Conservation (phyloP, 2,113 vertebrate species). For the Strix uralensis region DNA sequence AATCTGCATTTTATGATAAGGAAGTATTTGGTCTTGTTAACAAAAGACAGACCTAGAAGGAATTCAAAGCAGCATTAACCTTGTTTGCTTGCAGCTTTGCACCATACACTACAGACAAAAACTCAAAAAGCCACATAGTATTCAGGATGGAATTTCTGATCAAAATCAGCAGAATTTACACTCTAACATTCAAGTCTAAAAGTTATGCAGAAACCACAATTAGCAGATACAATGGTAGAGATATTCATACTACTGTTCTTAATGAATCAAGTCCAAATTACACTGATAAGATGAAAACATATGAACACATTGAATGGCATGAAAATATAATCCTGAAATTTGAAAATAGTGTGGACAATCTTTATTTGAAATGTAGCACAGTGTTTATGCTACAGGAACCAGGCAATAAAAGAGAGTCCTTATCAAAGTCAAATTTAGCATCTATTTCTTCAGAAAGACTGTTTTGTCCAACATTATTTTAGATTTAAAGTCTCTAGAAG, state of each 20-base stretch:
- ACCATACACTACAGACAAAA: background rate
- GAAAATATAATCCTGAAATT: background rate
- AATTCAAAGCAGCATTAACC: background rate
- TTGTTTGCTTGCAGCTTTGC: background rate
- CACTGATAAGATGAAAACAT: background rate
- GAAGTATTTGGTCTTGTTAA: background rate
- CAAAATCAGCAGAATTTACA: background rate
- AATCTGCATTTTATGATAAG: background rate
- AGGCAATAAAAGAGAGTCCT: background rate
- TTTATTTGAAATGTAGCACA: background rate
- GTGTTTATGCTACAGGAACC: background rate
- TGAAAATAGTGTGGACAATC: background rate
- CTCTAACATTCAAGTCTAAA: background rate
- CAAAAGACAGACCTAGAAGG: background rate
- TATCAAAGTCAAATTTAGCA: background rate
- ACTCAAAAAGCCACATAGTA: background rate
- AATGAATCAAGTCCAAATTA: background rate
- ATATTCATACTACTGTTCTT: background rate
- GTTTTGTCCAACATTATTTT: background rate
- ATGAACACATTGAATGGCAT: background rate
- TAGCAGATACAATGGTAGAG: background rate
- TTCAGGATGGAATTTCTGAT: background rate
- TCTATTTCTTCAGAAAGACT: background rate
- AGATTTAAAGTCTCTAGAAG: background rate
- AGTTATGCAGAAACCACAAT: background rate